Evolutionary conservation across 2,888 invertebrate species (phyloP).

Genomic region (Cheilosia impressa): DNA sequence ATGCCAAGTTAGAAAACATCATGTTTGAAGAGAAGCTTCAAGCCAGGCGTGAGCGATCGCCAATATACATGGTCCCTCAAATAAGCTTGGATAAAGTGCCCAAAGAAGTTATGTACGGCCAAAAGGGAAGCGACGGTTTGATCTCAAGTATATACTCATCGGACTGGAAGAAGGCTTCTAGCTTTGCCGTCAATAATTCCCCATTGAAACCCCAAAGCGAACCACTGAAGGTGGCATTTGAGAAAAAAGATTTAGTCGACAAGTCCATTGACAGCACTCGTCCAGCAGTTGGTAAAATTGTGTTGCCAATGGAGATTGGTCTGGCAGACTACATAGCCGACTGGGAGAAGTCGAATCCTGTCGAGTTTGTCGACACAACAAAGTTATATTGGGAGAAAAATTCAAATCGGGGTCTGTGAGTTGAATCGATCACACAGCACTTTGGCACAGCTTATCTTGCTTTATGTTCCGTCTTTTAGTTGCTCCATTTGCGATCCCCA

Average conservation of each 20-base stretch:
- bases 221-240: not conserved
- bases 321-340: conserved; percentile 42
- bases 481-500: conserved; percentile 53
- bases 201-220: conserved; percentile 37
- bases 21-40: conserved; percentile 63
- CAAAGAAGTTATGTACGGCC: conserved; percentile 67
- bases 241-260: conserved; percentile 39
- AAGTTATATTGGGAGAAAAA: conserved; percentile 70
- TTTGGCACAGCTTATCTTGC: no score
- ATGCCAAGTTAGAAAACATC: conserved; percentile 59
- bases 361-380: conserved; percentile 68
- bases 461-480: conserved; percentile 6
- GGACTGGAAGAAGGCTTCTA: conserved; percentile 70
- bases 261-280: conserved; percentile 38
- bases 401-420: conserved; percentile 43
- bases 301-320: conserved; percentile 54
- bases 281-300: not conserved
- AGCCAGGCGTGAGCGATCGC: conserved; percentile 62
- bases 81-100: conserved; percentile 74
- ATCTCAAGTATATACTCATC: conserved; percentile 75
- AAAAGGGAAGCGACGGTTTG: conserved; percentile 51
- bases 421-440: not conserved
- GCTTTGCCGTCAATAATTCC: conserved; percentile 30
- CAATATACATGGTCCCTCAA: conserved; percentile 75
- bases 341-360: conserved; percentile 68